Conservation (phyloP, 2,797 vertebrate genomes). For the Scomberomorus guttatus region DNA sequence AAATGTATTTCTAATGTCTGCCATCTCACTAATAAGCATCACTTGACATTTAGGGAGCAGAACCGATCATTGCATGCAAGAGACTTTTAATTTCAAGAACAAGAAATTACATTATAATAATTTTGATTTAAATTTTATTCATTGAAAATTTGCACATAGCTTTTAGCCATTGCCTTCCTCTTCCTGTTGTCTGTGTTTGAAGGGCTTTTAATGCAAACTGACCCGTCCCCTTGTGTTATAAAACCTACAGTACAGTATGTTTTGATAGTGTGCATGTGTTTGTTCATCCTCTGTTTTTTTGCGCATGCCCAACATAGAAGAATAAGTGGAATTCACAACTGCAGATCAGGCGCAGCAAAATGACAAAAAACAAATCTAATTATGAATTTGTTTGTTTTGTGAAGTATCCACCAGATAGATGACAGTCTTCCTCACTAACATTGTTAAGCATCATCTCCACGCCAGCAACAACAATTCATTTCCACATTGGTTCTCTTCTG, state of each 20-base stretch:
- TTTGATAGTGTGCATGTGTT: not conserved
- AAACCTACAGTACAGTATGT: too few species aligned
- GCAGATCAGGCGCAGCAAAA: conserved; percentile 25
- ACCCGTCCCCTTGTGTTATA: not conserved
- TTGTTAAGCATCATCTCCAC: conserved; percentile 26
- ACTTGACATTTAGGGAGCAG: too few species aligned
- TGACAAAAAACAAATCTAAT: conserved; percentile 42
- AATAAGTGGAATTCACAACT: conserved; percentile 6
- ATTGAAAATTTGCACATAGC: not conserved
- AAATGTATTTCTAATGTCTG: not conserved
- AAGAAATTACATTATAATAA: not conserved
- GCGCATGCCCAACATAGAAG: not conserved
- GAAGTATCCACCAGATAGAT: conserved; percentile 34
- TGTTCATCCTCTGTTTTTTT: not conserved
- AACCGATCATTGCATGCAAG: too few species aligned
- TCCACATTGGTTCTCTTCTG: conserved; percentile 8
- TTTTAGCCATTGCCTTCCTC: not conserved
- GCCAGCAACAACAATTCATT: conserved; percentile 17
- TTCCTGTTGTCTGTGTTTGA: not conserved
- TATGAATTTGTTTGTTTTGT: conserved; percentile 39
- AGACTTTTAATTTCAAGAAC: too few species aligned
- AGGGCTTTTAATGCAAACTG: conserved; percentile 32
- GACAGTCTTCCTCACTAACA: conserved; percentile 26
- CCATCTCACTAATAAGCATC: too few species aligned
- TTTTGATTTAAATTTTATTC: not conserved